A percentile compares a stretch with the other conserved stretches of the same genome.
Evolutionary conservation across 2,888 invertebrate species (phyloP).

Genomic region (Nemoura dubitans): DNA sequence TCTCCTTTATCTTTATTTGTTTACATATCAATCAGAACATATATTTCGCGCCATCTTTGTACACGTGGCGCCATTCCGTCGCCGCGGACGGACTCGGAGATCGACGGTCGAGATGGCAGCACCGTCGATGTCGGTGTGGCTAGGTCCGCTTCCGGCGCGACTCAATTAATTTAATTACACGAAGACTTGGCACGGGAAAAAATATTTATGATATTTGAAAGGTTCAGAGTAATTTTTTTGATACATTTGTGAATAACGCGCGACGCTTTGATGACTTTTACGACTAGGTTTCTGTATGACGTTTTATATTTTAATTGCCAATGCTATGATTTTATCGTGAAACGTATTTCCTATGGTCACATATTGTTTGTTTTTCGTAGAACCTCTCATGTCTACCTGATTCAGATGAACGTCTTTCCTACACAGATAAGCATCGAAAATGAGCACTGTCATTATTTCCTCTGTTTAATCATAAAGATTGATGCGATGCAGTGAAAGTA

Average conservation of each 20-base stretch:
- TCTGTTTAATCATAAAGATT: not conserved
- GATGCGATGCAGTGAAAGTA: no score
- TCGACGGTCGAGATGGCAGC: not conserved
- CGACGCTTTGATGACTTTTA: not conserved
- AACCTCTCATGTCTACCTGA: not conserved
- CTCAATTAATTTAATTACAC: not conserved
- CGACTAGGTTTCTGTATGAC: not conserved
- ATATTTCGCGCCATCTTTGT: no score
- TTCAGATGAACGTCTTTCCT: not conserved
- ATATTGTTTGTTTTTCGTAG: not conserved
- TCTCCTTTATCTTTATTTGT: no score
- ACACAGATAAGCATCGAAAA: not conserved
- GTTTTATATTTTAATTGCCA: not conserved
- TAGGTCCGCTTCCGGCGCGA: not conserved
- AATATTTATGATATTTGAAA: not conserved
- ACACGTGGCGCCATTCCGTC: no score
- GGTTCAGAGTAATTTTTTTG: not conserved
- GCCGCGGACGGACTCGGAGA: not conserved
- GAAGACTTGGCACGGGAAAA: not conserved
- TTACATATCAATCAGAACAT: no score
- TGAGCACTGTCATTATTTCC: not conserved
- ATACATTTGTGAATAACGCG: not conserved
- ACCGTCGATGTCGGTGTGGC: not conserved
- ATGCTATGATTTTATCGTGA: not conserved
- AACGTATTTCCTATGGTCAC: not conserved